Conservation (phyloP, 2,888 invertebrate genomes). For the Pediacus dermestoides region DNA sequence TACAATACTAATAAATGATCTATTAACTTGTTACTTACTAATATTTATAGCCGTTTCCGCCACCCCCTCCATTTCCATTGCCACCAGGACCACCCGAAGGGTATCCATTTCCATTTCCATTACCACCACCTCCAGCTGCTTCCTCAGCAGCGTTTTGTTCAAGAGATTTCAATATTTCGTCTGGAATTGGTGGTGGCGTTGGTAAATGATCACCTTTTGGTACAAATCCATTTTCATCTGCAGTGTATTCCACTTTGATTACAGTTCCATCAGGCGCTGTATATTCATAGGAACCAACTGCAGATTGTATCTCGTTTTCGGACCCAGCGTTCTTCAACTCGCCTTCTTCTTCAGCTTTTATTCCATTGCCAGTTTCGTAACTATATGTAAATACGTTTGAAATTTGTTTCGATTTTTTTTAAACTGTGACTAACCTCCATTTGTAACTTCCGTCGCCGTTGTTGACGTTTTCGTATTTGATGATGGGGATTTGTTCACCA, state of each 20-base stretch:
- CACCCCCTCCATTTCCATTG: slow-evolving; percentile 25
- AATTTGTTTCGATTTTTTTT: no score
- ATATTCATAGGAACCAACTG: slow-evolving; percentile 61
- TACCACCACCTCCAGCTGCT: slow-evolving; percentile 39
- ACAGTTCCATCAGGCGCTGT: slow-evolving; percentile 63
- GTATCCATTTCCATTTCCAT: slow-evolving; percentile 22
- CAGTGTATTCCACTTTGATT: slow-evolving; percentile 58
- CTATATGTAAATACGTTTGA: slow-evolving; percentile 39
- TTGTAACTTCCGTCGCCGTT: slow-evolving; percentile 59
- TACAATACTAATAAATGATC: no score
- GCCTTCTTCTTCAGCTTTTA: slow-evolving; percentile 60
- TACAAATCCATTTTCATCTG: slow-evolving; percentile 66
- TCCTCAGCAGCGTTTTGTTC: slow-evolving; percentile 53
- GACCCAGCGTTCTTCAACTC: slow-evolving; percentile 58
- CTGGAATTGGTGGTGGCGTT: slow-evolving; percentile 64
- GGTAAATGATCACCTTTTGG: slow-evolving; percentile 59
- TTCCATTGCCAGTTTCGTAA: slow-evolving; percentile 63
- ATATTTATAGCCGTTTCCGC: slow-evolving; percentile 30
- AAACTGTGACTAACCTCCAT: slow-evolving; percentile 47
- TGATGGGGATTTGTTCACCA: slow-evolving; percentile 53
- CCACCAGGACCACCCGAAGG: slow-evolving; percentile 31
- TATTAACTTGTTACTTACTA: no score
- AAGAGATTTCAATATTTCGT: slow-evolving; percentile 58
- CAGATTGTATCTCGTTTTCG: slow-evolving; percentile 55
- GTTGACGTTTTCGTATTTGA: slow-evolving; percentile 57